Evolutionary conservation across 92 coral and sea anemone species (phyloP).

Genomic region (Bergia puertoricense): DNA sequence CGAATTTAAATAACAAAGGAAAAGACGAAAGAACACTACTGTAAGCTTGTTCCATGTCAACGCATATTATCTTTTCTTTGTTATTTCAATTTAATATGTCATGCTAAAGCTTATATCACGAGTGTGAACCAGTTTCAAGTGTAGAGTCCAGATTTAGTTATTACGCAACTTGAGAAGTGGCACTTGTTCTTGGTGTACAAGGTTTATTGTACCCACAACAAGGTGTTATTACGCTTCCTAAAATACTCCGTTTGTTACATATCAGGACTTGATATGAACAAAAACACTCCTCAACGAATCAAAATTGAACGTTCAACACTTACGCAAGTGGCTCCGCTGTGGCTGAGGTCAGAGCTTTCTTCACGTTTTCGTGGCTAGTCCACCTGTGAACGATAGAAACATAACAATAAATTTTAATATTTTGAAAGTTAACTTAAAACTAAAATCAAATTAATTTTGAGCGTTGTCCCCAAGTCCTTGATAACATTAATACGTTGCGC

Average conservation of each 20-base stretch:
- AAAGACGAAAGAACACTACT: not conserved
- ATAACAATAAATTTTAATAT: not conserved
- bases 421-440: not conserved
- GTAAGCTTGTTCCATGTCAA: not conserved
- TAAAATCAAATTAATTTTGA: not conserved
- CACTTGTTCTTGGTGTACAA: no score
- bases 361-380: slow-evolving; percentile 76
- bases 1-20: no score
- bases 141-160: no score
- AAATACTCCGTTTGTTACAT: no score
- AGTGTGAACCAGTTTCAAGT: no score
- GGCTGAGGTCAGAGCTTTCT: slow-evolving; percentile 57
- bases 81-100: no score
- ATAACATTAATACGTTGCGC: no score
- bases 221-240: no score
- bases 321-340: slow-evolving; percentile 73
- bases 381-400: slow-evolving; percentile 50
- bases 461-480: not conserved
- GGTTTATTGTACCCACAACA: no score
- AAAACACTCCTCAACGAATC: not conserved
- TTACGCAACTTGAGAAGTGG: no score
- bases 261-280: no score
- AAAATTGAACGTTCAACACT: slow-evolving; percentile 1
- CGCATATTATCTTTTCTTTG: not conserved
- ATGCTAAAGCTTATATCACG: no score